Base-by-base conservation (phyloP, 2,113 vertebrate genomes). In the Varanus komodoensis region DNA sequence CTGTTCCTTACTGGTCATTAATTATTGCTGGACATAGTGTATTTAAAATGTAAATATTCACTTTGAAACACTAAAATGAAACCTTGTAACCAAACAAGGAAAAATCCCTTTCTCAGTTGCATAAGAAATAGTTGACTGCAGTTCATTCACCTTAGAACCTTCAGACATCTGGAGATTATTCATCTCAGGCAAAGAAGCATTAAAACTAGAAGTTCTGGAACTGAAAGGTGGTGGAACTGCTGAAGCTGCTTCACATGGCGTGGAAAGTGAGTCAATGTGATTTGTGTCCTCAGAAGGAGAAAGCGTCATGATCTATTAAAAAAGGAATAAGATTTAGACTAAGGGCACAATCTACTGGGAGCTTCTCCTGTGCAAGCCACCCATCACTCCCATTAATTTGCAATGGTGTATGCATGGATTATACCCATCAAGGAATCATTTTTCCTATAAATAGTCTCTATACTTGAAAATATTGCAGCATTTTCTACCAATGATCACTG, bases 141-240 rank as follows among this genome's bases (percentile, higher is more conserved):
- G 95, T 92, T 92, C 96, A 96, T 97, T 98, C 96, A 98, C 98
- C 98, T 98, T 98, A 95, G 98, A 97, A 92, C 96, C 96, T 96
- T 99, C 99, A 97, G 98, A 98, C 96, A 99, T 98, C 96, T 98
- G 98, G 92, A 98, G 98, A 96, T 98, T 98, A 95, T 97, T 98
- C 97, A 98, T 97, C 94, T 98, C 98, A 79, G 98, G 97, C 96
- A 98, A 96, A 92, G 98, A 96, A 82, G 97, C 95, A 77, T 98
- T 98, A 91, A 98, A 98, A 94, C 97, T 96, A 32, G 98, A 97
- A 21, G 97, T 96, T 97, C 97, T 97, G 93, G 97, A 95, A 95
- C 96, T 97, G 92, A 98, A 98, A 96, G 98, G 96, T 92, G 97
- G 97, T 34, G 97, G 95, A 82, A 97, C 97, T 64, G 97, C 95